Base-by-base conservation (phyloP, 2,888 invertebrate species). In the Melanchra persicariae region DNA sequence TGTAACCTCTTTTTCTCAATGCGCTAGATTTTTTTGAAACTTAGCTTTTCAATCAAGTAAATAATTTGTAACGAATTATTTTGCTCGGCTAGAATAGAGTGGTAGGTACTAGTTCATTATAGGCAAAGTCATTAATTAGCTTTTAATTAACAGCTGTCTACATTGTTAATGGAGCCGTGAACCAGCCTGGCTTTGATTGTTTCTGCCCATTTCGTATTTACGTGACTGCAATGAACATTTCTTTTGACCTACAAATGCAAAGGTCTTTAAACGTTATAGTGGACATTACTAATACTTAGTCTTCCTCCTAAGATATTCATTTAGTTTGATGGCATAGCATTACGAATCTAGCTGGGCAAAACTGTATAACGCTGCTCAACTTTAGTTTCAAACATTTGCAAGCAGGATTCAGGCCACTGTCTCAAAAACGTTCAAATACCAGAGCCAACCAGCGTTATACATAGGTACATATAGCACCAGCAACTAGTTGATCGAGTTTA, bases 101-200 rank as follows among this genome's bases (percentile, higher is more conserved):
- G 15, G 40, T 45, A 37, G 12, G 24, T 45, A 37, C 9, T 78
- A 47, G 40, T 55, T 17, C 40, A 12, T 19, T 64, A 52, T 19
- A 37, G 26, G 30, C 43, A n/a, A n/a, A 67, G 45, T 60, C 57
- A 76, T 76, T 75, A 57, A 57, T 81, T 80, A 60, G 40, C 57
- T 52, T 70, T 64, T 76, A 74, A 76, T 80, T 80, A 76, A 75
- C 65, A 52, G 64, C 67, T 76, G 70, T 77, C 60, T 65, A 68
- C 37, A 63, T 51, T 34, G 58, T 63, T 59, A 66, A 66, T 81
- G 47, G 67, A 72, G 59, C 69, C 22, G 47, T 64, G 60, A 75
- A 57, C 49, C 52, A 54, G 57, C 24, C 66, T 76, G 57, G 71
- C 65, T 69, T 70, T 43, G 60, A 71, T 54, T 80, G 60, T 75